Percentiles rank a stretch among this genome's conserved stretches.
Evolutionary conservation across 1,140 invertebrate species (phyloP).

Genomic region (Wasmannia auropunctata): DNA sequence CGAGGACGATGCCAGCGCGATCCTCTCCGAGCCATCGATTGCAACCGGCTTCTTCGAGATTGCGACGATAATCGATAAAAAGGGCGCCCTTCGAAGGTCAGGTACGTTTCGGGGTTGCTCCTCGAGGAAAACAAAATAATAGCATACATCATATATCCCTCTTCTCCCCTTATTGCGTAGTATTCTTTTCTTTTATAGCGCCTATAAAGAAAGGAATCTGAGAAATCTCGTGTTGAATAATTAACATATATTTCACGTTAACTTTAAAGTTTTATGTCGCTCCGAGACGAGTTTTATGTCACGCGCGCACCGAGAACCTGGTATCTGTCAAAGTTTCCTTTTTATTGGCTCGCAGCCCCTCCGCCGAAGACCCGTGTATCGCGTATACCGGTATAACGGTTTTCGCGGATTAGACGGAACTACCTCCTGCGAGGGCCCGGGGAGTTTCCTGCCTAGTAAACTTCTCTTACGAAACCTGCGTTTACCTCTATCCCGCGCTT

Average conservation of each 20-base stretch:
- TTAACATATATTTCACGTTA: conserved; percentile 37
- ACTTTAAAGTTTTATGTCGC: conserved; percentile 45
- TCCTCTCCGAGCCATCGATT: conserved; percentile 13
- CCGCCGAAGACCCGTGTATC: conserved; percentile 4
- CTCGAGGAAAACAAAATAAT: background rate
- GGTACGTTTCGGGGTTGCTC: background rate
- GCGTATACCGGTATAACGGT: conserved; percentile 1
- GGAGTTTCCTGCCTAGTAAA: conserved; percentile 39
- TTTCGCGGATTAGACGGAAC: conserved; percentile 16
- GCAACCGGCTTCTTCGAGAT: conserved; percentile 16
- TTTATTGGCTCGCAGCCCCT: conserved; percentile 25
- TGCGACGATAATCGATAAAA: conserved; percentile 12
- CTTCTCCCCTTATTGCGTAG: background rate
- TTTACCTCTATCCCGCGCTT: conserved; percentile 10
- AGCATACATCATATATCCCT: background rate
- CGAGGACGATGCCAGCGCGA: background rate
- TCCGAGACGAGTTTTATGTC: background rate
- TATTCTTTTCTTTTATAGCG: background rate
- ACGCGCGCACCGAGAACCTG: background rate
- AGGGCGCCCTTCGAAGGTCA: background rate
- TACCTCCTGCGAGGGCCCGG: background rate
- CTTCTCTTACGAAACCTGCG: conserved; percentile 32
- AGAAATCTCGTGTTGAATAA: conserved; percentile 32
- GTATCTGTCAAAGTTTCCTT: conserved; percentile 49
- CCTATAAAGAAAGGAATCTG: background rate